Percentiles rank a stretch among this genome's conserved stretches.
Evolutionary conservation across 2,888 invertebrate species (phyloP).

Genomic region (Cyclophora punctaria): DNA sequence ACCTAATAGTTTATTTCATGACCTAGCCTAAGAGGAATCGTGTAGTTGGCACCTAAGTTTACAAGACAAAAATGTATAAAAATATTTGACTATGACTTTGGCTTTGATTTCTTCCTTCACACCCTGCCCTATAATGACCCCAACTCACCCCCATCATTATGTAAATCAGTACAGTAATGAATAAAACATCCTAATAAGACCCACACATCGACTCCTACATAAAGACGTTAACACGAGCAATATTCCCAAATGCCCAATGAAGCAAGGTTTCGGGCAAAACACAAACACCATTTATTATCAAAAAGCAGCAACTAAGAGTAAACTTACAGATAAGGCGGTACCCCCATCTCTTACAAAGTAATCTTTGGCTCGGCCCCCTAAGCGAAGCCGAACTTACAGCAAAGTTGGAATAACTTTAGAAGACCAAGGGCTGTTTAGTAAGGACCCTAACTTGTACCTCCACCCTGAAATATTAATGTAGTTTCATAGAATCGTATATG

Average conservation of each 20-base stretch:
- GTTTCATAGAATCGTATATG: slow-evolving; percentile 71
- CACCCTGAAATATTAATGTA: slow-evolving; percentile 73
- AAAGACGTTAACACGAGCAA: neutral
- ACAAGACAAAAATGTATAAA: too few relatives aligned
- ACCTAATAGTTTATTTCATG: too few relatives aligned
- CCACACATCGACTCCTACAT: too few relatives aligned
- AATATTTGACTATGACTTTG: too few relatives aligned
- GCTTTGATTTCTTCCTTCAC: too few relatives aligned
- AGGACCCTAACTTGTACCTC: slow-evolving; percentile 61
- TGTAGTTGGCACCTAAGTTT: too few relatives aligned
- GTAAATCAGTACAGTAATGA: too few relatives aligned
- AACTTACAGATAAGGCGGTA: slow-evolving; percentile 52
- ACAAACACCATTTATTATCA: slow-evolving; percentile 37
- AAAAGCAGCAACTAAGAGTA: slow-evolving; percentile 50
- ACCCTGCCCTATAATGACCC: too few relatives aligned
- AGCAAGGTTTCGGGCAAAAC: slow-evolving; percentile 20
- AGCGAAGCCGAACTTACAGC: slow-evolving; percentile 48
- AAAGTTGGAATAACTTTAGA: slow-evolving; percentile 74
- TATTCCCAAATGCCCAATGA: slow-evolving; percentile 14
- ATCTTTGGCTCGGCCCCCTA: slow-evolving; percentile 60
- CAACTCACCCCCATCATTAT: too few relatives aligned
- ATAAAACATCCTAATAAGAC: too few relatives aligned
- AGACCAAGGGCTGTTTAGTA: slow-evolving; percentile 76
- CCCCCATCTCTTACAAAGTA: slow-evolving; percentile 53
- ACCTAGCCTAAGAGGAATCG: too few relatives aligned